These are phyloP conservation scores for Sebastes dallii DNA, from an alignment of 2,797 vertebrate species.

Conservation along the genomic window DNA sequence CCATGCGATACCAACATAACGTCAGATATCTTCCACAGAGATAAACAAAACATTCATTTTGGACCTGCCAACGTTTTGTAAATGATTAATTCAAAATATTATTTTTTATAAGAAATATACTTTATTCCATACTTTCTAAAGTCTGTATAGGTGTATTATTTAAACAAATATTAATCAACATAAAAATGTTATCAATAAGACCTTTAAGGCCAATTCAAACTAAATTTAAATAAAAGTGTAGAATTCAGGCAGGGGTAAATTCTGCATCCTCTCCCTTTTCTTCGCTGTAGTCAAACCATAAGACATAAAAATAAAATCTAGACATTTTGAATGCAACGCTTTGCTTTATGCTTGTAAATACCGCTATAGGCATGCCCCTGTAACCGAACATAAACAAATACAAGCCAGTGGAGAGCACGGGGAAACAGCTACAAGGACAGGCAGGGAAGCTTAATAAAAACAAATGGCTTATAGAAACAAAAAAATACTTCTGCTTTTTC, in stretches of 20 bases:
- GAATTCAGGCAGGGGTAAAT: not conserved
- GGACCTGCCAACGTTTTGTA: no score
- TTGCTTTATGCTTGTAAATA: slow-evolving; percentile 40
- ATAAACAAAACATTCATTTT: no score
- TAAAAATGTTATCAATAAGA: no score
- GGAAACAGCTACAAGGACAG: slow-evolving; percentile 52
- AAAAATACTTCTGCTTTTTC: slow-evolving; percentile 58
- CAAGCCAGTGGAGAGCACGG: slow-evolving; percentile 51
- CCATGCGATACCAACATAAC: no score
- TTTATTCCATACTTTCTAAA: no score
- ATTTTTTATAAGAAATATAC: no score
- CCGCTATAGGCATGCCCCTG: not conserved
- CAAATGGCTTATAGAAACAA: slow-evolving; percentile 72
- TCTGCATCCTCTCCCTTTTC: not conserved
- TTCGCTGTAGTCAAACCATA: not conserved
- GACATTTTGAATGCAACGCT: slow-evolving; percentile 15
- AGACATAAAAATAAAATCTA: not conserved
- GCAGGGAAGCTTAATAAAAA: slow-evolving; percentile 63
- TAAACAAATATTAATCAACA: no score
- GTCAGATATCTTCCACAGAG: no score
- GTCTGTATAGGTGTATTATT: no score
- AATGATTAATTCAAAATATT: no score
- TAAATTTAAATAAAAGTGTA: not conserved
- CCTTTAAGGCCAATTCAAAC: not conserved
- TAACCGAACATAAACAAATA: slow-evolving; percentile 56